Evolutionary conservation across 2,888 invertebrate species (phyloP), one percentile per base, ranked within the genome.

Genomic region (Caenorhabditis becei): DNA sequence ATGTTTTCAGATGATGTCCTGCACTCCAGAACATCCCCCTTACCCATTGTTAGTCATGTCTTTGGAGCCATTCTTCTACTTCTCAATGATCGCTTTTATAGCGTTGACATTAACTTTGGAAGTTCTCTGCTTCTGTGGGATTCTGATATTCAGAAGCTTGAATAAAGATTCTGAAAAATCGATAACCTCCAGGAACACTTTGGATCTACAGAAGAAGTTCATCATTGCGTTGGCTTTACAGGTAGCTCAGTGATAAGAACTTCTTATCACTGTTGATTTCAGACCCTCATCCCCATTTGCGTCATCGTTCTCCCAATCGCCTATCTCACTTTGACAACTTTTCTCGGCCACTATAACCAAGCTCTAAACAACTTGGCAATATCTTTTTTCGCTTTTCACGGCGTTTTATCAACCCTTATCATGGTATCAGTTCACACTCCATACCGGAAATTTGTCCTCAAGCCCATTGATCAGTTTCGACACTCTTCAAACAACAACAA

Each of bases 141-240:
- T 28, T 16, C 14, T 16, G 5, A 2, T 54, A 3, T 1, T 28
- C 14, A 28, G 16, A 54, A 16, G 26, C 8, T 26, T 14, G 16
- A 18, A 16, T 10, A 18, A 24, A 7, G 51, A 49, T 49, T 20
- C 18, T 14, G 26, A 53, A 3, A 7, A 5, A 20, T 7, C 49
- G 4, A 20, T 20, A 23, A 8, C 7, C 24, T 53, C 53, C 53
- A 24, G 14, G 18, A 53, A 53, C 4, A 53, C 53, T 8, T 7
- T 23, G 5, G n/a, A 54, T 26, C 14, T 54, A n/a, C 54, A 54
- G 54, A 54, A 8, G n/a, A 54, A 54, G 28, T 54, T 54, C n/a
- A 10, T 26, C 1, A 54, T 28, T 2, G 28, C 54, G 7, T n/a
- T 54, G 54, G 26, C 4, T 7, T 26, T 54, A 14, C 54, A 53